Evolutionary conservation across 2,888 invertebrate species (phyloP), one percentile per base, ranked within the genome.

Genomic region (Xanthorhoe spadicearia): DNA sequence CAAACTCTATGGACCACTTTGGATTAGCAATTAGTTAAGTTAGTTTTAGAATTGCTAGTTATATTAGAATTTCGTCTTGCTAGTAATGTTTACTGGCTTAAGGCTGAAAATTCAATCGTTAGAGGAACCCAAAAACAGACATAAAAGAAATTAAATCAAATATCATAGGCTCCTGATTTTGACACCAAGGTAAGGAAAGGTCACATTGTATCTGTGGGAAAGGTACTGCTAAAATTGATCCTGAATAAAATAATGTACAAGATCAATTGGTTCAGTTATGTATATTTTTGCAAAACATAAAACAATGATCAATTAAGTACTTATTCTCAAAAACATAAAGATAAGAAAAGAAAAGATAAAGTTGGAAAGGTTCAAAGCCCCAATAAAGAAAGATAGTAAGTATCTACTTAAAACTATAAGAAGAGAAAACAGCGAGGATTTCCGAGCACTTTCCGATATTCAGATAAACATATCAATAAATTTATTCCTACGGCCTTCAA

Each of bases 401-500:
- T 43, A 43, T 43, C 38, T 43, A 43, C 38, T 43, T 48, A 48
- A 48, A 48, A 48, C 48, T 48, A 48, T 17, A 7, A 23, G 23
- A 51, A 51, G 10, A 5, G 6, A 19, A 51, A 51, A 51, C 13
- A 19, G 10, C 23, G 51, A 51, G 51, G 51, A 19, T 23, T 51
- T 23, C 48, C 7, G 48, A 48, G 17, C 48, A 48, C 19, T 58
- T 49, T 38, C 53, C 51, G 64, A 66, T 64, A 64, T 58, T 61
- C 54, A 56, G 62, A 68, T 58, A 68, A 68, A 72, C 66, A 68
- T 68, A 66, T 66, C 61, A 64, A 66, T 68, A 66, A 68, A 68
- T 69, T 68, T 67, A 81, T 81, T 78, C 74, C 76, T 71, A 71
- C 74, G 76, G 73, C 74, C 71, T 68, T 69, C 72, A 75, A 77